Percentiles rank a stretch among this genome's conserved stretches.
phyloP scores from a whole-genome alignment of 2,888 invertebrate species.

The Lamellibrachia columna region DNA sequence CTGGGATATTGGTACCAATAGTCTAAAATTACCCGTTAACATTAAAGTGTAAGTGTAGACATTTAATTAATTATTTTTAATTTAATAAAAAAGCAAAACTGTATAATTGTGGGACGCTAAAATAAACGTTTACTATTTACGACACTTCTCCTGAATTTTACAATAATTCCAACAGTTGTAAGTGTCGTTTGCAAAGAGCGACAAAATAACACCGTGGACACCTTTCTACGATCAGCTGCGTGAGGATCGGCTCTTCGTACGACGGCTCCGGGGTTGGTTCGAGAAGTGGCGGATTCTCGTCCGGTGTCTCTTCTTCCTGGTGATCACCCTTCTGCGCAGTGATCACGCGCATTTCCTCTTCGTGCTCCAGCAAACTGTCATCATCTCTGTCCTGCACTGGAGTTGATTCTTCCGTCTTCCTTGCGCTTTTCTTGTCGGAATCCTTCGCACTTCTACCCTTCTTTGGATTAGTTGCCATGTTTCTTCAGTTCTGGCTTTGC shows the following conservation, averaged over 20 bases:
- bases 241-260: slow-evolving; percentile 61
- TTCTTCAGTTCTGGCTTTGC: neutral
- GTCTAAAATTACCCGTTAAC: too few relatives aligned
- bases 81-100: too few relatives aligned
- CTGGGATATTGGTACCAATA: too few relatives aligned
- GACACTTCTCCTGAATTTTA: too few relatives aligned
- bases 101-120: too few relatives aligned
- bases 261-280: slow-evolving; percentile 55
- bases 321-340: neutral
- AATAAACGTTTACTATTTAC: too few relatives aligned
- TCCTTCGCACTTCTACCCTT: slow-evolving; percentile 33
- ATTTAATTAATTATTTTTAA: too few relatives aligned
- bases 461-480: slow-evolving; percentile 39
- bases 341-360: slow-evolving; percentile 24
- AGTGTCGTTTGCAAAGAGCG: neutral
- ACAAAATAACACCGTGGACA: slow-evolving; percentile 32
- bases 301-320: slow-evolving; percentile 36
- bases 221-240: slow-evolving; percentile 61
- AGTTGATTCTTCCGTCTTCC: slow-evolving; percentile 47
- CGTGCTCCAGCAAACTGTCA: slow-evolving; percentile 40
- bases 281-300: slow-evolving; percentile 46
- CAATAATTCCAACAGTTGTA: neutral
- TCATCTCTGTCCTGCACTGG: slow-evolving; percentile 47
- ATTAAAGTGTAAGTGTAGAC: too few relatives aligned
- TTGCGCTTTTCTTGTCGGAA: slow-evolving; percentile 32